Base-by-base conservation (phyloP, 2,888 invertebrate genomes). In the Pinctada fucata region DNA sequence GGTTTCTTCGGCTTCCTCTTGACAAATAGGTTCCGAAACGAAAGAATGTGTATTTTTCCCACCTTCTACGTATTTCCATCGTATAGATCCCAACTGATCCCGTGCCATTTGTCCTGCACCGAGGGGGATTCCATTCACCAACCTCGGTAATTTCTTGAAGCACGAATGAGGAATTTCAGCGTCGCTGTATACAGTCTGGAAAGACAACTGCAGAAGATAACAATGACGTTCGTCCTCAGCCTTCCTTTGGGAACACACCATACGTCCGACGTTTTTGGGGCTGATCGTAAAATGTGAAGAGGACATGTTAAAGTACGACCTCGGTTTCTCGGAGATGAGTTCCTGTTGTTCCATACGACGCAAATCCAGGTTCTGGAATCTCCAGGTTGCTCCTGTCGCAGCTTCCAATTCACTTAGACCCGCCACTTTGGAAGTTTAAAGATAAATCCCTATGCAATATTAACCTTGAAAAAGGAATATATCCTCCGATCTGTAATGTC, bases 91-190 rank as follows among this genome's bases (percentile, higher is more conserved):
- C 13, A 89, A 72, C 76, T 90, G 88, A 10, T 88, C 86, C 10
- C 85, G 83, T 4, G 88, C 86, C 84, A 91, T 86, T 16, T 87
- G 76, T 47, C 91, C 91, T 2, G 91, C 89, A 3, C 90, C 91
- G 2, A 91, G 85, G 2, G 90, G 91, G 76, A 91, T 90, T 13
- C 90, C 90, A 76, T 91, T 90, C 45, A 91, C 84, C 8, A 91
- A 83, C 16, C 90, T 83, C 3, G 90, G 91, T 3, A 90, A 82
- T 71, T 89, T 89, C 80, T 89, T 89, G 80, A 87, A 87, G 72
- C 87, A 86, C 4, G 88, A 83, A 52, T 87, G 86, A 0, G 91
- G 89, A 68, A 90, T 85, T 49, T 86, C 84, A 1, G 85, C 85
- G 67, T 88, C 88, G 70, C 87, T 86, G 77, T 90, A 91, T 47